Base-by-base conservation (phyloP, 2,888 invertebrate genomes). In the Cremastinae sp. region DNA sequence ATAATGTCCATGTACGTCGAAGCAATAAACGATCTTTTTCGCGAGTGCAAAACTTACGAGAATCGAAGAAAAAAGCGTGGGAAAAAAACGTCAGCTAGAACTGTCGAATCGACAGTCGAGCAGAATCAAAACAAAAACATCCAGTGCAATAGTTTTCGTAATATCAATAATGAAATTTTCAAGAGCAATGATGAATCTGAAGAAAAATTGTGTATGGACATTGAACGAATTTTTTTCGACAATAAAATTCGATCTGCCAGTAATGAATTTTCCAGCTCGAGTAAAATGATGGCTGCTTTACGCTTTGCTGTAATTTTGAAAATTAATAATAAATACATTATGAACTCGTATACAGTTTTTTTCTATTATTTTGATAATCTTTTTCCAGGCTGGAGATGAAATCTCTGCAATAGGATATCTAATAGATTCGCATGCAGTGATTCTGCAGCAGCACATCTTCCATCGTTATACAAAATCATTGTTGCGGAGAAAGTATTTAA, bases 381-480 rank as follows among this genome's bases (percentile, higher is more conserved):
- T 28, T 43, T n/a, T 1, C 1, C 65, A 85, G 87, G 74, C 62
- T 20, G 80, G 78, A 0, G 82, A 85, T 45, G 86, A 88, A 75
- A 22, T 82, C 0, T 79, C 83, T 41, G 89, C 84, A 1, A 82
- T 88, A 35, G 82, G 80, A 76, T 80, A 86, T 71, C 81, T 89
- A 70, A 81, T 84, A 4, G 87, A 87, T 77, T 85, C 89, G 0
- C 89, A 89, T 64, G 84, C 88, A 0, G 80, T 83, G 41, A 82
- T 86, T 71, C 80, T 89, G 14, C 81, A 87, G 14, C 86, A 86
- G 37, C 87, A 87, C 65, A 80, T 87, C 41, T 72, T 84, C 35
- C 84, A 87, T 12, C 85, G 88, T 58, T 82, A 72, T 59, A 35
- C 79, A 0, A 90, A 89, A 78, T 82, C 79, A 0, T 75, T 83